Base-by-base conservation (phyloP, 1,140 invertebrate genomes). In the Caenorhabditis latens region DNA sequence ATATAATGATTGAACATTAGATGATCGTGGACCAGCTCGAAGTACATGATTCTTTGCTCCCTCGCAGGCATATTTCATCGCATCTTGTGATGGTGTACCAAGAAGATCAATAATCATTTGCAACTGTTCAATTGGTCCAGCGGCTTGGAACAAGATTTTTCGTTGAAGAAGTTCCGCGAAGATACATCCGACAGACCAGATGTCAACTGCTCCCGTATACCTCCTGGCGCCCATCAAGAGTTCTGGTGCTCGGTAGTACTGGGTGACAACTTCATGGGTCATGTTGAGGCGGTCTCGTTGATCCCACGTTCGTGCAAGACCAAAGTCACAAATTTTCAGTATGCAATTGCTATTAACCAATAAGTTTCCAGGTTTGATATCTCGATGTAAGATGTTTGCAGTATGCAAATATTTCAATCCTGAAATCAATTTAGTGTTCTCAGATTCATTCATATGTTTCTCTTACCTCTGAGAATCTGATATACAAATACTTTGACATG, bases 401-500 rank as follows among this genome's bases (percentile, higher is more conserved):
- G 98, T 99, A 94, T 99, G 98, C 91, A 99, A 99, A 93, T 99
- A 99, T 94, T 99, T 99, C 88, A 99, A 94, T 3, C 97, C 97
- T 84, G 46, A 24, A 84, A 84, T 48, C 4, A 2, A 48, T 16
- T 42, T 19, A 48, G 42, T 2, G 8, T 58, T 13, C 14, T 24
- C 21, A 63, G 24, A 7, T 19, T 24, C 94, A 99, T 99, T 89
- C 99, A 94, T 32, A 13, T 8, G 8, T 21, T 24, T 11, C 24
- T 32, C 14, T 63, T 32, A 91, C 97, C 98, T 95, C 98, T 95
- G 90, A 99, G 95, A 93, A 99, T 99, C 95, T 99, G 98, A 94
- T 99, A 99, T 89, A 99, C 96, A 95, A 99, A 99, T 93, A 99
- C 97, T 95, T 99, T 99, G 93, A 99, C 98, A 95, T 99, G 98